Percentiles rank a stretch among this genome's conserved stretches.
phyloP scores from a whole-genome alignment of 2,113 vertebrate species.

The Nipponia nippon region DNA sequence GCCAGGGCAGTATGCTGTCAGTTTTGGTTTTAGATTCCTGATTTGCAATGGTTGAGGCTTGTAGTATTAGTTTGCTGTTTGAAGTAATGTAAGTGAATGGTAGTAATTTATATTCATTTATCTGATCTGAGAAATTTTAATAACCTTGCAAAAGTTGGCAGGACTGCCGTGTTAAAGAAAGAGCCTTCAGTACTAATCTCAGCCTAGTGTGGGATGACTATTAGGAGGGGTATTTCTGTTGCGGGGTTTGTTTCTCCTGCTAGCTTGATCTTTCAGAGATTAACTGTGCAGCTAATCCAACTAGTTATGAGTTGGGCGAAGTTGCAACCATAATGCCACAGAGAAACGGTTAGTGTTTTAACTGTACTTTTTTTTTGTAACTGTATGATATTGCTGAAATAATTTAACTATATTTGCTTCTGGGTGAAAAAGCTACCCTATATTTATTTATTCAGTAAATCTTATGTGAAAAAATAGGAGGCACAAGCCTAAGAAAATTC shows the following conservation, averaged over 20 bases:
- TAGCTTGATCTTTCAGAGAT: not conserved
- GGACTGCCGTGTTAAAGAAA: not conserved
- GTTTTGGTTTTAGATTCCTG: constrained; percentile 31
- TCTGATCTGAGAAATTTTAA: constrained; percentile 30
- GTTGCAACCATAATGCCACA: not conserved
- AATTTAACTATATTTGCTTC: not conserved
- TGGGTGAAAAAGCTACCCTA: not conserved
- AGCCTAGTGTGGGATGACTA: not conserved
- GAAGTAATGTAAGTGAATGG: not conserved
- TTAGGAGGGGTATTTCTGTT: not conserved
- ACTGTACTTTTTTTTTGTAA: not conserved
- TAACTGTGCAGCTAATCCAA: not conserved
- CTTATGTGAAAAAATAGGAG: not conserved
- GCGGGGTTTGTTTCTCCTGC: not conserved
- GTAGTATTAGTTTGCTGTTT: not conserved
- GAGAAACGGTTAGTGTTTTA: not conserved
- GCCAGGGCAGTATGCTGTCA: not conserved
- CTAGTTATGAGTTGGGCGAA: not conserved
- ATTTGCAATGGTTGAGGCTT: constrained; percentile 23
- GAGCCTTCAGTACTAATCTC: constrained; percentile 5
- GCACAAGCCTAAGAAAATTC: not conserved
- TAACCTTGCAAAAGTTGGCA: constrained; percentile 25
- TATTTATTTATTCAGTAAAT: not conserved
- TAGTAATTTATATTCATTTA: not conserved
- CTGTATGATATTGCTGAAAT: not conserved